phyloP scores from a whole-genome alignment of 64 coral and sea anemone genomes.

The Montipora foliosa region DNA sequence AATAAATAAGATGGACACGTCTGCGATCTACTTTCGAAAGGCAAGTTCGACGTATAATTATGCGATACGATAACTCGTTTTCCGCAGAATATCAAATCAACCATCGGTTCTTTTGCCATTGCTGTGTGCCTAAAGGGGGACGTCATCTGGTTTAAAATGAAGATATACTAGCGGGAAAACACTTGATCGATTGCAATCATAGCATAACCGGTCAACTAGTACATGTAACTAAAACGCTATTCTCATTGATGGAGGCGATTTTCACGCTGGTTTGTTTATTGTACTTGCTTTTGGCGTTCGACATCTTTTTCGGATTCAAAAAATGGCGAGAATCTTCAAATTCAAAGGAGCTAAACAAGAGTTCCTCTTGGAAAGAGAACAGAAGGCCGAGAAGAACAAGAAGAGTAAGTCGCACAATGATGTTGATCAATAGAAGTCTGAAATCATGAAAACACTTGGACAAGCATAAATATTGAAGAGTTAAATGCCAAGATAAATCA shows the following conservation, averaged over 20 bases:
- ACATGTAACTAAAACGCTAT: neutral
- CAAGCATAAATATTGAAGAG: too few relatives aligned
- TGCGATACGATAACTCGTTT: neutral
- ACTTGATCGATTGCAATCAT: neutral
- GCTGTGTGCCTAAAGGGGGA: too few relatives aligned
- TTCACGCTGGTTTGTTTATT: slow-evolving; percentile 5
- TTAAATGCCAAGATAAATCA: too few relatives aligned
- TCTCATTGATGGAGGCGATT: neutral
- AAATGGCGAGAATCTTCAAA: slow-evolving; percentile 21
- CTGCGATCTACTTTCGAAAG: neutral
- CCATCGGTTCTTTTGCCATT: too few relatives aligned
- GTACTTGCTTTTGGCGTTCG: slow-evolving; percentile 13
- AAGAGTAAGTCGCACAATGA: slow-evolving; percentile 4
- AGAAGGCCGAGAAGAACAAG: neutral
- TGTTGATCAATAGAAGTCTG: slow-evolving; percentile 39
- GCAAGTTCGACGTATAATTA: neutral
- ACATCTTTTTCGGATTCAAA: slow-evolving; percentile 27
- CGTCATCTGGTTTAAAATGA: neutral
- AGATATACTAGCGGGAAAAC: neutral
- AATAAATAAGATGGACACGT: neutral
- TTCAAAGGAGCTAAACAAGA: neutral
- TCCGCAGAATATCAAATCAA: neutral
- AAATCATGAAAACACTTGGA: neutral
- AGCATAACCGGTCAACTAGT: neutral
- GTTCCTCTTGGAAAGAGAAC: neutral